Evolutionary conservation across 2,888 invertebrate species (phyloP).

Genomic region (Perdita meconis): DNA sequence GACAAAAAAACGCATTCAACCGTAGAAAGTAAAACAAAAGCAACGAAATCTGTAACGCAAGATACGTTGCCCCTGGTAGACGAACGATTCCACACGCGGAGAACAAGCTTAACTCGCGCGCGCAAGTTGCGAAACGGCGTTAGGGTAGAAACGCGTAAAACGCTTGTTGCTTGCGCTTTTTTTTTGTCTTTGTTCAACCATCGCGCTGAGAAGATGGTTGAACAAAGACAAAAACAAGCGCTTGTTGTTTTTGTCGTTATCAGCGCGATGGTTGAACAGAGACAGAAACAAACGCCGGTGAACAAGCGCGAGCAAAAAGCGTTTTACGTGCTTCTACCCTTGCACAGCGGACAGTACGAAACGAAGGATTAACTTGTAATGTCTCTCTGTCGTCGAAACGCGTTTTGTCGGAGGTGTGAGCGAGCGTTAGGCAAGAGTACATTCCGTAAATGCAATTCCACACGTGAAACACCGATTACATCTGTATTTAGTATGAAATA

Average conservation of each 20-base stretch:
- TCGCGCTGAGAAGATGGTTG: too few species aligned
- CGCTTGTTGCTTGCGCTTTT: too few species aligned
- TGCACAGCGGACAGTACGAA: too few species aligned
- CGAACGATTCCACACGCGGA: background rate
- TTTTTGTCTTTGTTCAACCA: too few species aligned
- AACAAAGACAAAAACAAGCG: too few species aligned
- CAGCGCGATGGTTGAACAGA: too few species aligned
- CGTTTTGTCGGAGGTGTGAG: conserved; percentile 7
- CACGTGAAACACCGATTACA: conserved; percentile 43
- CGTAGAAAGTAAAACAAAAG: background rate
- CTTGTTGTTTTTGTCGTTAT: too few species aligned
- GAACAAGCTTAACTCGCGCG: background rate
- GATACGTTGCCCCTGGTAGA: too few species aligned
- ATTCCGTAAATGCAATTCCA: conserved; percentile 38
- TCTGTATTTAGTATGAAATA: conserved; percentile 41
- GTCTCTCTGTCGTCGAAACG: conserved; percentile 15
- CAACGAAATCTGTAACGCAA: background rate
- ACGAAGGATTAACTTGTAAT: conserved; percentile 13
- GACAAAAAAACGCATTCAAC: background rate
- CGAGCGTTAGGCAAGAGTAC: conserved; percentile 22
- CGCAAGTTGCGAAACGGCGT: background rate
- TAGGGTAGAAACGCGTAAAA: too few species aligned
- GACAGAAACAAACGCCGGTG: too few species aligned
- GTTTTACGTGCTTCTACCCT: too few species aligned
- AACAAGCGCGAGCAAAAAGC: too few species aligned